Evolutionary conservation across 1,140 invertebrate genomes (phyloP).

Genomic region (Pseudoatta argentina): DNA sequence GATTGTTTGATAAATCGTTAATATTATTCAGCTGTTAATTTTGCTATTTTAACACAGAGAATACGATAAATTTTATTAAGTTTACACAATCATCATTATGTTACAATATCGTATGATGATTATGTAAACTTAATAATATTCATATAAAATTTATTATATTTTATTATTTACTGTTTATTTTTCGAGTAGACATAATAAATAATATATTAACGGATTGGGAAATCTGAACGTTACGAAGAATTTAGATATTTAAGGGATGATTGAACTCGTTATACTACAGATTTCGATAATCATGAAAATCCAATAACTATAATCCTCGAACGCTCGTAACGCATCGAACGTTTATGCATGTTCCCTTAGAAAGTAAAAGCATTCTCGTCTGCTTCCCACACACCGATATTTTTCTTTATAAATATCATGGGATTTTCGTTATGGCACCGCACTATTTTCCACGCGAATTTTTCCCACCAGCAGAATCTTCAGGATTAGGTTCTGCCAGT

Average conservation of each 20-base stretch:
- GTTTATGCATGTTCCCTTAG: constrained; percentile 25
- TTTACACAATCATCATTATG: no score
- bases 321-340: constrained; percentile 26
- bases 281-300: constrained; percentile 28
- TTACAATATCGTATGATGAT: no score
- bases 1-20: no score
- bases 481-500: constrained; percentile 50
- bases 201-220: not conserved
- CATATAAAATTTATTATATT: not conserved
- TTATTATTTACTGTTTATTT: not conserved
- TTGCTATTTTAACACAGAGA: no score
- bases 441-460: constrained; percentile 40
- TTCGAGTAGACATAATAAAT: not conserved
- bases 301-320: constrained; percentile 35
- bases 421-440: not conserved
- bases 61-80: not conserved
- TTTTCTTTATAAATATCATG: constrained; percentile 9
- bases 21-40: no score
- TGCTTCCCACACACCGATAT: not conserved
- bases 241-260: constrained; percentile 16
- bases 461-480: constrained; percentile 46
- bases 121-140: not conserved
- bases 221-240: not conserved
- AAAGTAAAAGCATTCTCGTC: constrained; percentile 46
- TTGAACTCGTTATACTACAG: constrained; percentile 20